phyloP scores from a whole-genome alignment of 1,140 invertebrate genomes.

The Drosophila gunungcola region DNA sequence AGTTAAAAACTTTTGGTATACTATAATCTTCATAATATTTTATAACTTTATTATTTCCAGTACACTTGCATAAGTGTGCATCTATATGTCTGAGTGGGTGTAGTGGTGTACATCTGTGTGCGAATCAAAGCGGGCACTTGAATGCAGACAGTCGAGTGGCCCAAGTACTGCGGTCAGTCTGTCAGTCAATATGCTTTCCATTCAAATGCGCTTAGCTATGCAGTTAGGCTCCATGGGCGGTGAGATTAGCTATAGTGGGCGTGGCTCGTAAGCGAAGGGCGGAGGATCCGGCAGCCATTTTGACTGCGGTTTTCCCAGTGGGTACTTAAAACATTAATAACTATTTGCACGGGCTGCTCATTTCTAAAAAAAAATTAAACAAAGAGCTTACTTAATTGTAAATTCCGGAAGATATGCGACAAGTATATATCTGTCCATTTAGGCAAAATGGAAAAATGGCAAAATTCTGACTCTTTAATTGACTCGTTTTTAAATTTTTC shows the following conservation, averaged over 20 bases:
- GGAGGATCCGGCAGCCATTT: slow-evolving; percentile 52
- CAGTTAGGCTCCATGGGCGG: slow-evolving; percentile 33
- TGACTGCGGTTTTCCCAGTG: slow-evolving; percentile 40
- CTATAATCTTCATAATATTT: too few species aligned
- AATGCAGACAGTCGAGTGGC: slow-evolving; percentile 74
- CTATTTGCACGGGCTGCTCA: neutral
- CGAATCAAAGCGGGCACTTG: slow-evolving; percentile 69
- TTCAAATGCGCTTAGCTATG: slow-evolving; percentile 71
- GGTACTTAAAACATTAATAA: slow-evolving; percentile 42
- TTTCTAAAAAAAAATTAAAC: neutral
- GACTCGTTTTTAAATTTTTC: too few species aligned
- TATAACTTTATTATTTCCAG: neutral
- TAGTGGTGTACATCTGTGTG: slow-evolving; percentile 1
- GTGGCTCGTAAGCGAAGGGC: neutral
- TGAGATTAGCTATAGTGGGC: slow-evolving; percentile 13
- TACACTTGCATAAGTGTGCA: slow-evolving; percentile 3
- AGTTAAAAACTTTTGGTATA: too few species aligned
- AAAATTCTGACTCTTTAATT: too few species aligned
- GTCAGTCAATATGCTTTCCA: slow-evolving; percentile 54
- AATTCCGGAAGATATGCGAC: neutral
- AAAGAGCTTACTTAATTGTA: neutral
- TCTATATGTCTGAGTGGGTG: slow-evolving; percentile 7
- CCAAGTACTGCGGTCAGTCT: slow-evolving; percentile 68
- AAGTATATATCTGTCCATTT: neutral
- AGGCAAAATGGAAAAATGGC: too few species aligned